phyloP scores from a whole-genome alignment of 1,140 invertebrate species.

The Augochlora pura region DNA sequence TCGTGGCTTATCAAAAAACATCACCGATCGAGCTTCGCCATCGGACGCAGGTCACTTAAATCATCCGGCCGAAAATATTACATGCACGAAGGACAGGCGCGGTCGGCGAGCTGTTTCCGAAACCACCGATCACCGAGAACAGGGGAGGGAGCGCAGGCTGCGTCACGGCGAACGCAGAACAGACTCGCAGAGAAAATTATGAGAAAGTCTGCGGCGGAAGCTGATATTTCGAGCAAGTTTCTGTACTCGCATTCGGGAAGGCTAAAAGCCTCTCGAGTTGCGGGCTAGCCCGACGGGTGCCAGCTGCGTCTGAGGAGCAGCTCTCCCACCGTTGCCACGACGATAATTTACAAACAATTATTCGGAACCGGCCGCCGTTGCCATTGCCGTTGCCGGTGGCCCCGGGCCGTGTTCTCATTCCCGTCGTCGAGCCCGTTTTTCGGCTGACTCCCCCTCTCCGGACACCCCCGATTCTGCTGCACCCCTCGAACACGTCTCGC shows the following conservation, averaged over 20 bases:
- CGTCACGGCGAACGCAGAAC: background rate
- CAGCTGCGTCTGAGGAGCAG: conserved; percentile 41
- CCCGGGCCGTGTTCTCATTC: conserved; percentile 13
- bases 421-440: conserved; percentile 31
- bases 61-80: too few species aligned
- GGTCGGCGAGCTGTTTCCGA: background rate
- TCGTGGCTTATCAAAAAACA: too few species aligned
- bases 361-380: conserved; percentile 9
- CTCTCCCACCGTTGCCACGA: conserved; percentile 13
- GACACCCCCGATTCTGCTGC: too few species aligned
- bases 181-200: conserved; percentile 4
- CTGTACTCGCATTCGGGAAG: conserved; percentile 23
- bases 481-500: background rate
- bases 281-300: conserved; percentile 22
- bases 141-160: too few species aligned
- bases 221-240: conserved; percentile 42
- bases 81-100: too few species aligned
- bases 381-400: background rate
- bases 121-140: background rate
- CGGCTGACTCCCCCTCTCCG: background rate
- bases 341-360: conserved; percentile 57
- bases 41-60: too few species aligned
- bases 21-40: too few species aligned
- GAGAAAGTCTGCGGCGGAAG: conserved; percentile 15
- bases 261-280: conserved; percentile 41